phyloP scores from a whole-genome alignment of 1,140 invertebrate species.

The Andricus grossulariae region DNA sequence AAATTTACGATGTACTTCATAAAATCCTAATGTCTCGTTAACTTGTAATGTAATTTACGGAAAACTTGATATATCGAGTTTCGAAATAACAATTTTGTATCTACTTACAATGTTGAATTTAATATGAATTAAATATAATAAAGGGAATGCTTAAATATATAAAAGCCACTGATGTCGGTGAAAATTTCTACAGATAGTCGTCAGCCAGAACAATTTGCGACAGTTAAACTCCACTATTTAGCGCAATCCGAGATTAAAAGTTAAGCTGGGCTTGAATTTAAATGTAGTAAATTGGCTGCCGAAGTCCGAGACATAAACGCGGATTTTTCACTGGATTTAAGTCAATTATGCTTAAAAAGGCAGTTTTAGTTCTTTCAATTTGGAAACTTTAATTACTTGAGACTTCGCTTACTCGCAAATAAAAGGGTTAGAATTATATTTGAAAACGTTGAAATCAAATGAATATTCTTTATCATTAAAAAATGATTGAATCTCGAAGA shows the following conservation, averaged over 20 bases:
- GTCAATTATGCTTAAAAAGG: not conserved
- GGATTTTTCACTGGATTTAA: not conserved
- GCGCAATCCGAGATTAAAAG: slow-evolving; percentile 20
- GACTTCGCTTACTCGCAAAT: no score
- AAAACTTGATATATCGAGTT: not conserved
- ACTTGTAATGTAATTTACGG: not conserved
- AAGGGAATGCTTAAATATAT: no score
- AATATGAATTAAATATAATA: no score
- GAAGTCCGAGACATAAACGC: not conserved
- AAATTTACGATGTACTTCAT: not conserved
- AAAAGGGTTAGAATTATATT: not conserved
- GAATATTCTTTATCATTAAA: not conserved
- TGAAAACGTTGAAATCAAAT: no score
- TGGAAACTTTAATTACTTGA: no score
- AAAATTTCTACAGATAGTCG: not conserved
- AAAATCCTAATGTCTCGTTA: not conserved
- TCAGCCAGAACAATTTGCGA: slow-evolving; percentile 2
- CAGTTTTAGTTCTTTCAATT: no score
- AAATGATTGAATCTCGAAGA: not conserved
- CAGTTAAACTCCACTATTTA: slow-evolving; percentile 23
- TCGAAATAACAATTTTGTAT: no score
- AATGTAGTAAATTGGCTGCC: slow-evolving; percentile 10
- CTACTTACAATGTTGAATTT: no score
- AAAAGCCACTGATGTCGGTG: not conserved
- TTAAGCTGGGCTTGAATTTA: slow-evolving; percentile 13